Base-by-base conservation (phyloP, 2,113 vertebrate genomes). In the Propithecus coquereli region DNA sequence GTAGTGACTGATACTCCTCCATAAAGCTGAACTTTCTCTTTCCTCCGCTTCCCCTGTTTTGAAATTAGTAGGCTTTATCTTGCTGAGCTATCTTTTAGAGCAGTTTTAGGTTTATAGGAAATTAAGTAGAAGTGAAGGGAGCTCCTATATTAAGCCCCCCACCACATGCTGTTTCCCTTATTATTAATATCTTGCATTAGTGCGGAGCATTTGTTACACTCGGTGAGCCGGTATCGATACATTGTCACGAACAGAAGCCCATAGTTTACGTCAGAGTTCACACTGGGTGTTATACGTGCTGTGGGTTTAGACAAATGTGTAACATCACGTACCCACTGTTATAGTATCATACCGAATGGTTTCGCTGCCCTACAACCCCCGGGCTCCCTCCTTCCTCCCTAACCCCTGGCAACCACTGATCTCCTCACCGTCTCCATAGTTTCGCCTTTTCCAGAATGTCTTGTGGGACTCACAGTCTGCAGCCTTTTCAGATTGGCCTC, bases 241-340 rank as follows among this genome's bases (percentile, higher is more conserved):
- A 8, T 87, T 8, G 30, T 32, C 23, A 17, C 34, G 16, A 57
- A 22, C 54, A 57, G 1, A 18, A 47, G 73, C 32, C 73, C 27
- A 9, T 2, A 71, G 43, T 16, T 45, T 17, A 45, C 25, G 8
- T 47, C 20, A 4, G 18, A 25, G 79, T 57, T 32, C 43, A 8
- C 43, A 22, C 10, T 25, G n/a, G 54, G 54, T 11, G 1, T 11
- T 7, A 8, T 3, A 40, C 0, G 0, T 5, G 23, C 43, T 50
- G 3, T 45, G 66, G 34, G 16, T 71, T 14, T 32, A 23, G n/a
- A 22, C 22, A 37, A 4, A 12, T 4, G 32, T 27, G 34, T 8
- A 47, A 3, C 17, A 1, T 16, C 54, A 10, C 6, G 17, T 61
- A 10, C 32, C 52, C n/a, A 8, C 65, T 10, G 0, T 47, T 16